Evolutionary conservation across 2,888 invertebrate species (phyloP).

Genomic region (Agonopterix arenella): DNA sequence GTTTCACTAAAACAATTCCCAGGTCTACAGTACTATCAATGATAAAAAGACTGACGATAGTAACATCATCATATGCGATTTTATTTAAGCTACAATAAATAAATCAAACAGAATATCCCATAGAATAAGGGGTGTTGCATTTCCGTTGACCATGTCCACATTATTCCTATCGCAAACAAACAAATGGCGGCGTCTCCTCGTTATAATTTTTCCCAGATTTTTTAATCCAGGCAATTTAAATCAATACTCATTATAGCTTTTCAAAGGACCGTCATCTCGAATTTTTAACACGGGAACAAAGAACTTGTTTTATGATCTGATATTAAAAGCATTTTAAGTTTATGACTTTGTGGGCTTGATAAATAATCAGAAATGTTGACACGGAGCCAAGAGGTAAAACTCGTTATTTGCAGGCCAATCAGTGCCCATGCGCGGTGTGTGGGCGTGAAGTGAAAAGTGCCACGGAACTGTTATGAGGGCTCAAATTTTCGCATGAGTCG

Average conservation of each 20-base stretch:
- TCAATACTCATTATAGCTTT: slow-evolving; percentile 75
- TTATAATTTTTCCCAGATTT: slow-evolving; percentile 74
- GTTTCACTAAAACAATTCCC: too few relatives aligned
- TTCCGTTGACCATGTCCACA: slow-evolving; percentile 31
- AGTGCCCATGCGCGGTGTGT: not conserved
- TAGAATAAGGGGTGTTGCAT: too few relatives aligned
- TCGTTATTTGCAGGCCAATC: slow-evolving; percentile 4
- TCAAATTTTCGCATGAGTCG: not conserved
- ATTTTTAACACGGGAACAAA: slow-evolving; percentile 62
- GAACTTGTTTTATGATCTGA: slow-evolving; percentile 71
- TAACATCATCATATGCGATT: too few relatives aligned
- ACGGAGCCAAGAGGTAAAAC: slow-evolving; percentile 28
- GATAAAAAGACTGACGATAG: too few relatives aligned
- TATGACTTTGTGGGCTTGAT: slow-evolving; percentile 55
- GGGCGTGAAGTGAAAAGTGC: not conserved
- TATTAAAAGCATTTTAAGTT: slow-evolving; percentile 68
- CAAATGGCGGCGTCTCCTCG: slow-evolving; percentile 57
- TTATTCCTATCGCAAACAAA: slow-evolving; percentile 26
- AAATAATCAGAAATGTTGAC: slow-evolving; percentile 58
- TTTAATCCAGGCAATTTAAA: slow-evolving; percentile 72
- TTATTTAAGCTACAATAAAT: too few relatives aligned
- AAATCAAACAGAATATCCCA: too few relatives aligned
- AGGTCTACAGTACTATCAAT: too few relatives aligned
- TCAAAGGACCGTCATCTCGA: slow-evolving; percentile 69
- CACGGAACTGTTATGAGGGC: not conserved